Percentiles rank a stretch among this genome's conserved stretches.
Evolutionary conservation across 1,140 invertebrate genomes (phyloP).

Genomic region (Chymomyza costata): DNA sequence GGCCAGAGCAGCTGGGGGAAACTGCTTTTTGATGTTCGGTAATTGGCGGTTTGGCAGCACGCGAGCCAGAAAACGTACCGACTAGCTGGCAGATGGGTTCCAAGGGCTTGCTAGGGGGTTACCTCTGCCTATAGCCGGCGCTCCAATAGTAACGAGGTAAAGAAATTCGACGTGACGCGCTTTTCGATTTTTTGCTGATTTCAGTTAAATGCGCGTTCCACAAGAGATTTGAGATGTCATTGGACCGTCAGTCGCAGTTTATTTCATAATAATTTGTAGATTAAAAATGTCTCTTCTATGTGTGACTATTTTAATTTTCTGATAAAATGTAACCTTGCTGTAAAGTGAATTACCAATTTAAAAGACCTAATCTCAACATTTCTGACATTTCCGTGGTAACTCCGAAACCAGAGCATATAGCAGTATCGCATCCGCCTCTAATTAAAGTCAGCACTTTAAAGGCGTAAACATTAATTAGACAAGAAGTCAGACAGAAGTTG

Average conservation of each 20-base stretch:
- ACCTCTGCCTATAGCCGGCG: constrained; percentile 56
- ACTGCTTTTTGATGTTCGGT: constrained; percentile 71
- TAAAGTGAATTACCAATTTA: too few relatives aligned
- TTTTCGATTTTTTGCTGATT: constrained; percentile 41
- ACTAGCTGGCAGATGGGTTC: too few relatives aligned
- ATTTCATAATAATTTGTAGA: constrained; percentile 71
- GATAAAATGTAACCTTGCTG: too few relatives aligned
- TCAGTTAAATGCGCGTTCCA: too few relatives aligned
- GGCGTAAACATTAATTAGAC: constrained; percentile 68
- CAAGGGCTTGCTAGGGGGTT: too few relatives aligned
- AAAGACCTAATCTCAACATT: constrained; percentile 14
- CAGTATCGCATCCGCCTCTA: constrained; percentile 41
- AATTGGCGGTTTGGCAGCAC: constrained; percentile 72
- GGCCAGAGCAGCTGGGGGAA: constrained; percentile 42
- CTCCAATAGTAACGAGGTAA: constrained; percentile 59
- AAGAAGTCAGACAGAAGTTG: constrained; percentile 21
- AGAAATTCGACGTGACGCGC: constrained; percentile 63
- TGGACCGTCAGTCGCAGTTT: too few relatives aligned
- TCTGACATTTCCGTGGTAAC: constrained; percentile 44
- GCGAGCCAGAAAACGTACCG: constrained; percentile 42
- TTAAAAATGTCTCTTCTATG: constrained; percentile 72
- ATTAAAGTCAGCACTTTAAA: constrained; percentile 58
- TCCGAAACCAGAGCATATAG: constrained; percentile 38
- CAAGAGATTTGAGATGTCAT: constrained; percentile 3
- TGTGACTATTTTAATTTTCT: constrained; percentile 30